Percentiles rank a stretch among this genome's conserved stretches.
These are phyloP conservation scores for Popillia japonica DNA, from an alignment of 1,140 invertebrate genomes.

Conservation along the genomic window DNA sequence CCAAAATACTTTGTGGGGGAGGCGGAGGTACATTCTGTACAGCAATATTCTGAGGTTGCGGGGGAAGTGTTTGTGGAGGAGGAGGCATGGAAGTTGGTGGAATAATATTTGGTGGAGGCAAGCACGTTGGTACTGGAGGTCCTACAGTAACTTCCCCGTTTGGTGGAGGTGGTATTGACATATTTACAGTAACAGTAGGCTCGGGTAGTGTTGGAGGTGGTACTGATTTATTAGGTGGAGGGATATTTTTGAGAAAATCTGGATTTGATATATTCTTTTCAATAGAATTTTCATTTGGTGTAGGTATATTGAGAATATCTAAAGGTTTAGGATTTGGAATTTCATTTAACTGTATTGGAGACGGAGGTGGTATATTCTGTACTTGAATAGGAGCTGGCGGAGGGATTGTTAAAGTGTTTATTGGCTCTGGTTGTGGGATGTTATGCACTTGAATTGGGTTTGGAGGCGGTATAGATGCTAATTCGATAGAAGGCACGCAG, in stretches of 20 bases:
- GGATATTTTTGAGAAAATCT: slow-evolving; percentile 59
- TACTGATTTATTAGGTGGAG: slow-evolving; percentile 59
- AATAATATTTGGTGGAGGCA: slow-evolving; percentile 59
- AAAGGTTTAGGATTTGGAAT: slow-evolving; percentile 60
- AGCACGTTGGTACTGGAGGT: slow-evolving; percentile 45
- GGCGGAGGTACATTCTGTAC: slow-evolving; percentile 41
- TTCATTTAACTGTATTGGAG: slow-evolving; percentile 57
- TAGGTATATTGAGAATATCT: slow-evolving; percentile 57
- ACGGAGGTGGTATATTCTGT: slow-evolving; percentile 64
- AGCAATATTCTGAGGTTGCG: slow-evolving; percentile 38
- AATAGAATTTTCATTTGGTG: slow-evolving; percentile 55
- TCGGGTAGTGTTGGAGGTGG: slow-evolving; percentile 56
- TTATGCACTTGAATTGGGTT: slow-evolving; percentile 60
- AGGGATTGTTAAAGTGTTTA: slow-evolving; percentile 59
- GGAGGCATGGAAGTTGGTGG: slow-evolving; percentile 56
- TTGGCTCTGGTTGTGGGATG: slow-evolving; percentile 58
- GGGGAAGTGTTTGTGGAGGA: slow-evolving; percentile 41
- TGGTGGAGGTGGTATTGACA: slow-evolving; percentile 42
- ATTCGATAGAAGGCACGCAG: slow-evolving; percentile 50
- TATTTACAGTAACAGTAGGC: slow-evolving; percentile 44
- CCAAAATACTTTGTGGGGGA: slow-evolving; percentile 45
- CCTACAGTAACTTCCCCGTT: slow-evolving; percentile 33
- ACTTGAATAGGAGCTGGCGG: slow-evolving; percentile 63
- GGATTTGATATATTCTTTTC: slow-evolving; percentile 51
- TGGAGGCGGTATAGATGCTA: slow-evolving; percentile 58